A percentile compares a stretch with the other conserved stretches of the same genome.
Evolutionary conservation across 2,888 invertebrate genomes (phyloP).

Genomic region (Andrena chrysosceles): DNA sequence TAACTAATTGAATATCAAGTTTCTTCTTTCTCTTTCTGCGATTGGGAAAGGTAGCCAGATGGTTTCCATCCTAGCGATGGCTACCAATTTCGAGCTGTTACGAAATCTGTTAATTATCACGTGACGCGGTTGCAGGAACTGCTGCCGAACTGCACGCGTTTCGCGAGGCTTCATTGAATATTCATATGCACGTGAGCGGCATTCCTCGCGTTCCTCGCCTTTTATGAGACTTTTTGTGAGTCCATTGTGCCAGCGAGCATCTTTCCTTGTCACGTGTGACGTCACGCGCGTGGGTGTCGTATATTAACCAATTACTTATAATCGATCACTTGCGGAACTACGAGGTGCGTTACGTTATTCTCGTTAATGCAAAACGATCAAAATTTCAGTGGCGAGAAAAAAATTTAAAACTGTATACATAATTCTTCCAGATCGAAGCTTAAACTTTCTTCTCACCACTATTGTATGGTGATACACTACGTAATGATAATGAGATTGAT

Average conservation of each 20-base stretch:
- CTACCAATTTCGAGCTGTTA: constrained; percentile 6
- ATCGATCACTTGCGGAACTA: not conserved
- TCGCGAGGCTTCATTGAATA: constrained; percentile 19
- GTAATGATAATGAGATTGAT: no score
- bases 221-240: constrained; percentile 74
- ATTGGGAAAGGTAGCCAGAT: no score
- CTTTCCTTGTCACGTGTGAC: constrained; percentile 46
- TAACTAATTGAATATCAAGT: no score
- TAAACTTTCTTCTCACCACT: no score
- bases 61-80: not conserved
- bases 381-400: not conserved
- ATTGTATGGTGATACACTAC: no score
- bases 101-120: constrained; percentile 32
- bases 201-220: constrained; percentile 67
- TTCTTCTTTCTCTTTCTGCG: no score
- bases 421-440: no score
- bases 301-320: constrained; percentile 17
- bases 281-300: constrained; percentile 58
- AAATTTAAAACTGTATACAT: no score
- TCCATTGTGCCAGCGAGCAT: constrained; percentile 49
- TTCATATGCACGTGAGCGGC: constrained; percentile 25
- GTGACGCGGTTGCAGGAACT: constrained; percentile 28
- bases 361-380: not conserved
- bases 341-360: not conserved
- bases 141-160: constrained; percentile 17